Base-by-base conservation (phyloP, 2,797 vertebrate species). In the Eulemur coronatus region DNA sequence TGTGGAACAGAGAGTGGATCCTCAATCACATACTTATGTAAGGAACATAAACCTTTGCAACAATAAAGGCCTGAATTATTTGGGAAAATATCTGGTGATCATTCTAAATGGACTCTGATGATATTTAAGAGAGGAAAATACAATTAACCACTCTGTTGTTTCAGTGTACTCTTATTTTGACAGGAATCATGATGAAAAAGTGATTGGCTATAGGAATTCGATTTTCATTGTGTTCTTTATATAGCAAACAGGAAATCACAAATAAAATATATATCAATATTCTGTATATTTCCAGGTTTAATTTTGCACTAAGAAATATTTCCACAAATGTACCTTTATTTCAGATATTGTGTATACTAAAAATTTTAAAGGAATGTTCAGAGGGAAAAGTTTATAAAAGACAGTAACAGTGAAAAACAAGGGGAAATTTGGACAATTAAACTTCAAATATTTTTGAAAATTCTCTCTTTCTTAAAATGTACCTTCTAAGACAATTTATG, bases 121-220 rank as follows among this genome's bases (percentile, higher is more conserved):
- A 43, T 70, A 82, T 1, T 38, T 43, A 73, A 48, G 7, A 69
- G 43, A 89, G 24, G 13, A 12, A 87, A 41, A 65, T 81, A 43
- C 6, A 67, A 78, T 76, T 50, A 82, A 55, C 4, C 15, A 85
- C 17, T 59, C 22, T 35, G 1, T 52, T 55, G 7, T 35, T 94
- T 92, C 55, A 90, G 22, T 35, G 13, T 18, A 70, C 63, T 57
- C 18, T 72, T 15, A 92, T 55, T 57, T 89, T 94, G 70, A 94
- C 4, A 91, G 59, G 20, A 76, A 63, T 50, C 63, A 24, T 38
- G 11, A 55, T 48, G n/a, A 84, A 88, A 97, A 88, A 24, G 59
- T 92, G 6, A 61, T 24, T 24, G 75, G 22, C 10, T 85, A 12
- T 4, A 76, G 30, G 17, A 72, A 91, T 24, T 63, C 5, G 59